Evolutionary conservation across 2,113 vertebrate species (phyloP).

Genomic region (Lophochroa leadbeateri): DNA sequence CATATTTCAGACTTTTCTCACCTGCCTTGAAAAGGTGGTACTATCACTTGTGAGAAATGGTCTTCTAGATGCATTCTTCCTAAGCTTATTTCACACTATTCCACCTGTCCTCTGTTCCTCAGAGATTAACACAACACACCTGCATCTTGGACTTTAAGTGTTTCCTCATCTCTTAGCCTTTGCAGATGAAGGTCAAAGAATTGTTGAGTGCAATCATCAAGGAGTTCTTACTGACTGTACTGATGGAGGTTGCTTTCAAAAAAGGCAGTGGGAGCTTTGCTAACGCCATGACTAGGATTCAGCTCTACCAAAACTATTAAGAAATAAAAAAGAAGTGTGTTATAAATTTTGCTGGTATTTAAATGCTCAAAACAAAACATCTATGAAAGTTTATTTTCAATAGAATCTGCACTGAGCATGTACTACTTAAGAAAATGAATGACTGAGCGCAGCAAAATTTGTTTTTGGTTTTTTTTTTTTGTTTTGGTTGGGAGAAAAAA

Average conservation of each 20-base stretch:
- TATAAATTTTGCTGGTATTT: neutral
- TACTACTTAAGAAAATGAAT: neutral
- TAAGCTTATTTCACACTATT: neutral
- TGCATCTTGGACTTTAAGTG: neutral
- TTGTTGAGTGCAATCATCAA: neutral
- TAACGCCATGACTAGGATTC: neutral
- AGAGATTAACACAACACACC: neutral
- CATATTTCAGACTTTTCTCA: neutral
- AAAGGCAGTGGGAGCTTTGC: neutral
- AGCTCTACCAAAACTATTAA: neutral
- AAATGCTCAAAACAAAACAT: neutral
- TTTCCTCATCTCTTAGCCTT: neutral
- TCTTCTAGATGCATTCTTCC: neutral
- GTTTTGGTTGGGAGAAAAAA: neutral
- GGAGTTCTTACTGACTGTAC: neutral
- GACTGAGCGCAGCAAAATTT: neutral
- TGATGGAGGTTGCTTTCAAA: neutral
- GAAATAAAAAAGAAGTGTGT: neutral
- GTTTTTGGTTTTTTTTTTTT: neutral
- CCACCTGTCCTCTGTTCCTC: neutral
- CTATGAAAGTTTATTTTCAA: rapidly evolving
- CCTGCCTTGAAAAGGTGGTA: neutral
- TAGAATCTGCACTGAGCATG: neutral
- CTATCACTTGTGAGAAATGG: neutral
- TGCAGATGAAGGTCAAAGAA: neutral